Base-by-base conservation (phyloP, 2,888 invertebrate species). In the Yponomeuta cagnagella region DNA sequence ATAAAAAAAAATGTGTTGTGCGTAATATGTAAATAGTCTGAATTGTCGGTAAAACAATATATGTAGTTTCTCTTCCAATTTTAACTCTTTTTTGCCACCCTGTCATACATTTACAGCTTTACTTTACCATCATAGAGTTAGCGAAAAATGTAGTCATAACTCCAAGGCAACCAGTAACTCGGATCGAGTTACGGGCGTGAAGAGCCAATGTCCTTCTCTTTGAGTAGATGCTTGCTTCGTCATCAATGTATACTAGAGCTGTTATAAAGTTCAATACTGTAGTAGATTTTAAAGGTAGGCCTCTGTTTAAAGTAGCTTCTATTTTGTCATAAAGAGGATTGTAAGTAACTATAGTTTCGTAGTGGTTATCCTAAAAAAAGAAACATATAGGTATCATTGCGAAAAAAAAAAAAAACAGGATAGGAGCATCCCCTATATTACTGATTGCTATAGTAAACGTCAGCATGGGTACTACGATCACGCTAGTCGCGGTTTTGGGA, bases 161-260 rank as follows among this genome's bases (percentile, higher is more conserved):
- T 15, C 80, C 77, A 65, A 92, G 76, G 73, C 90, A 89, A 8
- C 92, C 91, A 74, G 87, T 90, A 68, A 75, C 77, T 74, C 88
- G 79, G 2, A 89, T 78, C 82, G 83, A 83, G 70, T 86, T 86
- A 72, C 81, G 84, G 2, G 87, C 85, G 72, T 83, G 80, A 8
- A 78, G 73, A 6, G 78, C 75, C 70, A 86, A 75, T 10, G 78
- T 75, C 64, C 73, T 77, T 52, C 72, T 78, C 31, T 74, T 76
- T 10, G 77, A 76, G 9, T 33, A 43, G 1, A 72, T 74, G n/a
- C 70, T 75, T 2, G 74, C 76, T 48, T 79, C 82, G 2, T 79
- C 76, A 15, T 80, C 79, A 4, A 75, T 73, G 70, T 81, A 82
- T 12, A 89, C 74, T 43, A 91, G 73, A 2, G 81, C 76, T 0